Conservation (phyloP, 2,888 invertebrate species). For the Mylabris sibirica region DNA sequence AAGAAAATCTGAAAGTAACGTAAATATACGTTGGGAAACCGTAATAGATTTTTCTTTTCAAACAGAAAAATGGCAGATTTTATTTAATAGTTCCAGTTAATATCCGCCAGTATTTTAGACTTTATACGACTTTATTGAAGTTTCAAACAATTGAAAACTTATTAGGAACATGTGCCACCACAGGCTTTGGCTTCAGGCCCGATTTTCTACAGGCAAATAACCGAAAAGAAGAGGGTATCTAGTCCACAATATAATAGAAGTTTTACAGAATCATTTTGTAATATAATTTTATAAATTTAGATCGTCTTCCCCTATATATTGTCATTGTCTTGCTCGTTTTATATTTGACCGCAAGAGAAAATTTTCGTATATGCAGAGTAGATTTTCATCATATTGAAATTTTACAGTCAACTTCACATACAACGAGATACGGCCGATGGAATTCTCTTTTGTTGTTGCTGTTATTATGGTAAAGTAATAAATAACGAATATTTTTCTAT, state of each 20-base stretch:
- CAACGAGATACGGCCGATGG: background rate
- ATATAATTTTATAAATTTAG: background rate
- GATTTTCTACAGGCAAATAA: background rate
- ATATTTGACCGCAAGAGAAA: background rate
- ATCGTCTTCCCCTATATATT: background rate
- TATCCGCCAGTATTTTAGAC: background rate
- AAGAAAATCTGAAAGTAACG: too few relatives aligned
- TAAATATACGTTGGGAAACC: too few relatives aligned
- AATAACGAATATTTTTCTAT: background rate
- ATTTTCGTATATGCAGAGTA: background rate
- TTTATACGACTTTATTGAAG: background rate
- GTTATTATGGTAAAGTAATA: background rate
- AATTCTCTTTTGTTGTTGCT: background rate
- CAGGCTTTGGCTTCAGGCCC: background rate
- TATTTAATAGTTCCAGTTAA: background rate
- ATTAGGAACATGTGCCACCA: background rate
- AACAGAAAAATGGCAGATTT: too few relatives aligned
- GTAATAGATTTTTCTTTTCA: too few relatives aligned
- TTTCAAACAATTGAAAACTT: background rate
- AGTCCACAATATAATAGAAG: background rate
- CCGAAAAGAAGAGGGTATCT: too few relatives aligned
- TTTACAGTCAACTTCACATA: constrained; percentile 8
- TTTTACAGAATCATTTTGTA: background rate
- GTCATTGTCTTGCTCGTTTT: background rate
- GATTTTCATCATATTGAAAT: constrained; percentile 2